A percentile compares a stretch with the other conserved stretches of the same genome.
These are phyloP conservation scores for Limnephilus auricula DNA, from an alignment of 2,888 invertebrate species.

Conservation along the genomic window DNA sequence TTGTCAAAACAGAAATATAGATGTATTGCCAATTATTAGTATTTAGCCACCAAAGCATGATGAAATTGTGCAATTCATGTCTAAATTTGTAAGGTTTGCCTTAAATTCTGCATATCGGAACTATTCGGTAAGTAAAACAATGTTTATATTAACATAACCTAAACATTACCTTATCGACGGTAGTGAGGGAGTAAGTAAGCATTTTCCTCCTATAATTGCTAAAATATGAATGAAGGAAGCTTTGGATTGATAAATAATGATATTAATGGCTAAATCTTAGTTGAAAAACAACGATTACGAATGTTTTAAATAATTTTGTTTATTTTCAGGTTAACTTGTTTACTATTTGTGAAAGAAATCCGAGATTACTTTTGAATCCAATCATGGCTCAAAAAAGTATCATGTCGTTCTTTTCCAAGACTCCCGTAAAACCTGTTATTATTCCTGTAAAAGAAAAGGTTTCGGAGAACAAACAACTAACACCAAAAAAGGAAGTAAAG, in stretches of 20 bases:
- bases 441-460: constrained; percentile 20
- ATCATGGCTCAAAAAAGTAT: constrained; percentile 75
- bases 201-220: background rate
- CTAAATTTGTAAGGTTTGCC: background rate
- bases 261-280: background rate
- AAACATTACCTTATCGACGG: background rate
- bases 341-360: background rate
- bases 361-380: constrained; percentile 19
- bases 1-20: background rate
- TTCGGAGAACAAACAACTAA: background rate
- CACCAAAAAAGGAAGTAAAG: constrained; percentile 43
- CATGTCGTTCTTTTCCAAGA: constrained; percentile 74
- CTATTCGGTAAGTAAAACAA: background rate
- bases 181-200: background rate
- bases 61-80: constrained; percentile 29
- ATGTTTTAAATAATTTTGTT: background rate
- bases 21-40: background rate
- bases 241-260: background rate
- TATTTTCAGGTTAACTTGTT: constrained; percentile 30
- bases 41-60: background rate
- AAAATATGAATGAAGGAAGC: background rate
- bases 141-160: constrained; percentile 4
- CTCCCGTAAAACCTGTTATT: constrained; percentile 63
- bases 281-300: too few species aligned
- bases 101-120: background rate